A percentile compares a stretch with the other conserved stretches of the same genome.
These are phyloP conservation scores for Campylomormyrus tamandua DNA, from an alignment of 2,113 vertebrate genomes.

Conservation along the genomic window DNA sequence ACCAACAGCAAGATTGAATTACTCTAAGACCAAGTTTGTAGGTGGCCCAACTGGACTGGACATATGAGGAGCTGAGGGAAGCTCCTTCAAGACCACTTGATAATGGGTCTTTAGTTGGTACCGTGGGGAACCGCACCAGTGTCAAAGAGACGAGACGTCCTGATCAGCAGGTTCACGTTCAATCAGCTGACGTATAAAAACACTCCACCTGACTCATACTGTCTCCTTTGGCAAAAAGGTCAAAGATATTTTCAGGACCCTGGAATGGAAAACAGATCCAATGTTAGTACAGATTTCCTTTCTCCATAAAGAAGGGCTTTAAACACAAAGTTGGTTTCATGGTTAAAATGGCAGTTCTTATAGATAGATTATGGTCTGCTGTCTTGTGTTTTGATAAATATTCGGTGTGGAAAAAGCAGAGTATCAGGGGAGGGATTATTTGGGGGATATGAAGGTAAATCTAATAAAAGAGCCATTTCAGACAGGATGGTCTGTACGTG, in stretches of 20 bases:
- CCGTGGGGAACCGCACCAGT: conserved; percentile 48
- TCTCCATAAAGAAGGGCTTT: background rate
- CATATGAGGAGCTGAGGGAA: background rate
- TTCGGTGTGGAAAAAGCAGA: background rate
- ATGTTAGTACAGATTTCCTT: background rate
- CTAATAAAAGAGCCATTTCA: conserved; percentile 39
- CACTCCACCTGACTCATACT: conserved; percentile 7
- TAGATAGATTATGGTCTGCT: background rate
- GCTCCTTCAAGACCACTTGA: background rate
- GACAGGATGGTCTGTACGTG: conserved; percentile 45
- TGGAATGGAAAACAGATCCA: conserved; percentile 59
- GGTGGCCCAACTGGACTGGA: background rate
- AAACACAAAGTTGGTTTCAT: background rate
- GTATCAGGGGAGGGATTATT: background rate
- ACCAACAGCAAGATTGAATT: background rate
- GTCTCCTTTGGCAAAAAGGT: conserved; percentile 28
- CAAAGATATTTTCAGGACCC: conserved; percentile 34
- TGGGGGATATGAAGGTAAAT: conserved; percentile 37
- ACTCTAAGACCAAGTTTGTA: background rate
- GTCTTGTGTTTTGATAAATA: conserved; percentile 4
- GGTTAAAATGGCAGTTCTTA: background rate
- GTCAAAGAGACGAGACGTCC: conserved; percentile 53
- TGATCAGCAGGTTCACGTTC: conserved; percentile 56
- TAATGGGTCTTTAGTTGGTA: conserved; percentile 36
- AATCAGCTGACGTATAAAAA: conserved; percentile 47